Conservation (phyloP, 2,888 invertebrate species). For the Zaprionus bogoriensis region DNA sequence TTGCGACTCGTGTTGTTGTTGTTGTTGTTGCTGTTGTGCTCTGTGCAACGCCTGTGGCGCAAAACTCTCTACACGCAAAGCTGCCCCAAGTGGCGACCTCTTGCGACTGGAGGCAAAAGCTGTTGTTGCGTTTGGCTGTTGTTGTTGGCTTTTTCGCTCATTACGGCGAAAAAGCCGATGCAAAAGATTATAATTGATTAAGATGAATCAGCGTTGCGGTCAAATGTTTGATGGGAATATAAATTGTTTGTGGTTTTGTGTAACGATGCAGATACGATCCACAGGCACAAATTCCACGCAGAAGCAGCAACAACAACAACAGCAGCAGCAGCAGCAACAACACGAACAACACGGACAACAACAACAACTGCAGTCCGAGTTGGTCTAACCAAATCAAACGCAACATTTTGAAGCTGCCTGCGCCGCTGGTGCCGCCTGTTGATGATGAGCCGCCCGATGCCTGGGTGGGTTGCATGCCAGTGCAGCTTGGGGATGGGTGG, state of each 20-base stretch:
- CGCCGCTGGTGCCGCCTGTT: slow-evolving; percentile 55
- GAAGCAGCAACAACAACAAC: slow-evolving; percentile 4
- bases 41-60: slow-evolving; percentile 70
- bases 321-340: slow-evolving; percentile 4
- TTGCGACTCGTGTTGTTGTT: too few relatives aligned
- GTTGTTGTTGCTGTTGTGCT: slow-evolving; percentile 1
- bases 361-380: slow-evolving; percentile 15
- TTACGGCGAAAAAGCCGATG: slow-evolving; percentile 78
- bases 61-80: slow-evolving; percentile 73
- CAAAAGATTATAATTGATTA: slow-evolving; percentile 82
- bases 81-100: slow-evolving; percentile 65
- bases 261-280: slow-evolving; percentile 67
- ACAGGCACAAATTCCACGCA: slow-evolving; percentile 37
- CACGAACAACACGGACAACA: background rate
- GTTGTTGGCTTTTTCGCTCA: slow-evolving; percentile 61
- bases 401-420: slow-evolving; percentile 63
- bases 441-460: too few relatives aligned
- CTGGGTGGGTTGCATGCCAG: slow-evolving; percentile 17
- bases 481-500: background rate
- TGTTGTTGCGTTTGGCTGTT: slow-evolving; percentile 12
- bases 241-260: slow-evolving; percentile 82
- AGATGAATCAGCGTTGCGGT: slow-evolving; percentile 83
- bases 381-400: slow-evolving; percentile 71
- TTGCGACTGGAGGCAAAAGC: slow-evolving; percentile 52
- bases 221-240: slow-evolving; percentile 82